Percentiles rank a stretch among this genome's conserved stretches.
phyloP scores from a whole-genome alignment of 2,113 vertebrate genomes.

The Edolisoma coerulescens region DNA sequence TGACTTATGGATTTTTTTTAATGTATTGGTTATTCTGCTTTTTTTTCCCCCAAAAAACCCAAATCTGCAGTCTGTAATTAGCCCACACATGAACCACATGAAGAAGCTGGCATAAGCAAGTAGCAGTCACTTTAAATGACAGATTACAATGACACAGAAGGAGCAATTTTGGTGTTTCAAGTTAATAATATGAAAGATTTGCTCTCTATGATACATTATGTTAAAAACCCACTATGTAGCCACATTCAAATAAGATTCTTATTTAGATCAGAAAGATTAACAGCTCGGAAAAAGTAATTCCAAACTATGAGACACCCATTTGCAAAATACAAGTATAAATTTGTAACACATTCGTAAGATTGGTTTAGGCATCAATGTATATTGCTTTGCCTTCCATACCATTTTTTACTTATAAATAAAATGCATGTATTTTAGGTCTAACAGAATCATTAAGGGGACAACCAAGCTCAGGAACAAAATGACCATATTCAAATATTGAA shows the following conservation, averaged over 20 bases:
- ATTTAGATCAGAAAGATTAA: slow-evolving; percentile 66
- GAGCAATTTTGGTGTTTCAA: slow-evolving; percentile 34
- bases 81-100: not conserved
- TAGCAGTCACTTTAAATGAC: slow-evolving; percentile 26
- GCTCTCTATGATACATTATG: slow-evolving; percentile 15
- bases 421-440: not conserved
- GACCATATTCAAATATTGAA: not conserved
- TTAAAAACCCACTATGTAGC: slow-evolving; percentile 49
- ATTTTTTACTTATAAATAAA: slow-evolving; percentile 24
- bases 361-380: not conserved
- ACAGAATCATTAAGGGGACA: not conserved
- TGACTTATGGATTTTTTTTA: not conserved
- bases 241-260: slow-evolving; percentile 50
- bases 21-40: not conserved
- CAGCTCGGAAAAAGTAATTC: slow-evolving; percentile 52
- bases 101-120: slow-evolving; percentile 4
- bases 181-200: slow-evolving; percentile 51
- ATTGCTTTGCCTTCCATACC: not conserved
- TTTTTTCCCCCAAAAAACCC: not conserved
- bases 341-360: not conserved
- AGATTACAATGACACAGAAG: slow-evolving; percentile 43
- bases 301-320: slow-evolving; percentile 57
- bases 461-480: not conserved
- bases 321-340: slow-evolving; percentile 24
- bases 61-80: not conserved